A percentile compares a stretch with the other conserved stretches of the same genome.
phyloP scores from a whole-genome alignment of 2,888 invertebrate genomes.

The Oligia fasciuncula region DNA sequence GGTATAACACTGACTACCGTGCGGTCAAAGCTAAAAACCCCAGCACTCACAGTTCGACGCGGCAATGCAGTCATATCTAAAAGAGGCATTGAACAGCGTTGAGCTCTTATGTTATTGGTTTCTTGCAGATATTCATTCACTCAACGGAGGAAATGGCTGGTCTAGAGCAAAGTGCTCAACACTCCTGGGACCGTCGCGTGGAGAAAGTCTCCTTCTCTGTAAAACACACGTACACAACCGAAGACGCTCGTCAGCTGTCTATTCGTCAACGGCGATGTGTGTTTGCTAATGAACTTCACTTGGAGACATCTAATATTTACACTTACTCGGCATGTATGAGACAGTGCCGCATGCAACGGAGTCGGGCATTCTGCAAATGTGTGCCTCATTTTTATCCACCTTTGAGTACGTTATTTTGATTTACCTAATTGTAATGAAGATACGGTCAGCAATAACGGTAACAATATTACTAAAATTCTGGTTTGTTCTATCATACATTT shows the following conservation, averaged over 20 bases:
- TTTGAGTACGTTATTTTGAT: slow-evolving; percentile 83
- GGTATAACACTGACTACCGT: background rate
- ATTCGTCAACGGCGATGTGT: slow-evolving; percentile 93
- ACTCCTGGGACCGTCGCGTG: slow-evolving; percentile 92
- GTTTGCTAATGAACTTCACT: slow-evolving; percentile 91
- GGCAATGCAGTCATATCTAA: background rate
- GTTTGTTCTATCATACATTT: background rate
- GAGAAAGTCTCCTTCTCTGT: slow-evolving; percentile 92
- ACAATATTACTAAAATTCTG: background rate
- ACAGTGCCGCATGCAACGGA: slow-evolving; percentile 92
- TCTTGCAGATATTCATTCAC: slow-evolving; percentile 90
- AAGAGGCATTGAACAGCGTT: background rate
- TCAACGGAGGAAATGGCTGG: slow-evolving; percentile 93
- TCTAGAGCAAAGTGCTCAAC: slow-evolving; percentile 92
- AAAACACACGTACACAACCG: slow-evolving; percentile 94
- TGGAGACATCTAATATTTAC: slow-evolving; percentile 91
- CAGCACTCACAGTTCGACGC: background rate
- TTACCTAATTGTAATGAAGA: background rate
- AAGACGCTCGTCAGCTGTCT: slow-evolving; percentile 92
- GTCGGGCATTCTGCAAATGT: slow-evolving; percentile 92
- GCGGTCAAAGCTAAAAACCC: background rate
- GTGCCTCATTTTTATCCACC: slow-evolving; percentile 93
- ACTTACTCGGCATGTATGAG: slow-evolving; percentile 94
- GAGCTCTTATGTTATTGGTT: background rate
- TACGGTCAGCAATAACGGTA: background rate